Conservation (phyloP, 1,140 invertebrate genomes). For the Chironomus tepperi region DNA sequence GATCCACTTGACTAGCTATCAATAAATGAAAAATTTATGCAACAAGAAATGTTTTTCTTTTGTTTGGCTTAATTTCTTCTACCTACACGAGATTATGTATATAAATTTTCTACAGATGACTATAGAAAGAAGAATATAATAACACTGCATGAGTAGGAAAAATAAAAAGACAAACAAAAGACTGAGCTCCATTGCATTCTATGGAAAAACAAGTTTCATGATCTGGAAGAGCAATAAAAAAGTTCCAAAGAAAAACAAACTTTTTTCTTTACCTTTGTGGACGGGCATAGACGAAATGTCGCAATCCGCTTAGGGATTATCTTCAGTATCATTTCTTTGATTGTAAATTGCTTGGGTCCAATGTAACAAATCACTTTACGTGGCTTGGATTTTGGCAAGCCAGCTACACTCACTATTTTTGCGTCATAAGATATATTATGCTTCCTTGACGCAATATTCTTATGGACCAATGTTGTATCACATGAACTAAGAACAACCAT, state of each 20-base stretch:
- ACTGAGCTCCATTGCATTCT: not conserved
- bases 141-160: no score
- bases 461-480: conserved; percentile 75
- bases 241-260: not conserved
- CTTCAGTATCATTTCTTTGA: conserved; percentile 87
- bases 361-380: conserved; percentile 84
- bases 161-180: no score
- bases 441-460: conserved; percentile 75
- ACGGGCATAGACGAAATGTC: conserved; percentile 87
- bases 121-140: no score
- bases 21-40: no score
- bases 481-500: conserved; percentile 80
- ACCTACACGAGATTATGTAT: no score
- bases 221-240: not conserved
- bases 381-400: conserved; percentile 54
- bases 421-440: conserved; percentile 81
- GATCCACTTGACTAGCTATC: no score
- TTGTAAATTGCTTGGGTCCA: conserved; percentile 71
- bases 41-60: no score
- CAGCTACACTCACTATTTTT: conserved; percentile 63
- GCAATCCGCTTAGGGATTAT: conserved; percentile 85
- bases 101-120: no score
- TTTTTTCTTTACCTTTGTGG: conserved; percentile 61
- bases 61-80: no score
- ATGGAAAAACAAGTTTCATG: not conserved